Evolutionary conservation across 2,888 invertebrate species (phyloP).

Genomic region (Lithophane socia): DNA sequence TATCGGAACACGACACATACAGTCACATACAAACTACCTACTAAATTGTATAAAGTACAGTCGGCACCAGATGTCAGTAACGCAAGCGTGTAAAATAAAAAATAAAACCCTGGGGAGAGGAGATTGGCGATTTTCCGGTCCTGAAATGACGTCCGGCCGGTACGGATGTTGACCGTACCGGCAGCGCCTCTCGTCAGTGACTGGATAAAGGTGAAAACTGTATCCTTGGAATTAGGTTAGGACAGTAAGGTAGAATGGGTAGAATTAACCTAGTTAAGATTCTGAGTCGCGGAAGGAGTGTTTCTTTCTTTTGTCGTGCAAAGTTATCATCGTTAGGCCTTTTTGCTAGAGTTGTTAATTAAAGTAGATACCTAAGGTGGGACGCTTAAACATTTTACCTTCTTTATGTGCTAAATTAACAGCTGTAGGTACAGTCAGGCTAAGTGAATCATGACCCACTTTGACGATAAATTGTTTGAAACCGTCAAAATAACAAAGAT

Average conservation of each 20-base stretch:
- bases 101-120: slow-evolving; percentile 76
- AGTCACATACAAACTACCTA: slow-evolving; percentile 37
- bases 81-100: slow-evolving; percentile 71
- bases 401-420: neutral
- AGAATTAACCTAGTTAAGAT: slow-evolving; percentile 60
- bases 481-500: too few species aligned
- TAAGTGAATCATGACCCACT: too few species aligned
- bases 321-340: neutral
- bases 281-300: slow-evolving; percentile 11
- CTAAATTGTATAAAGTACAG: slow-evolving; percentile 58
- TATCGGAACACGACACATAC: slow-evolving; percentile 13
- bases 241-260: slow-evolving; percentile 54
- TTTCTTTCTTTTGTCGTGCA: slow-evolving; percentile 29
- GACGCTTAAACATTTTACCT: neutral
- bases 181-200: slow-evolving; percentile 66
- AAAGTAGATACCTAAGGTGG: too few species aligned
- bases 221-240: slow-evolving; percentile 68
- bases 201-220: slow-evolving; percentile 64
- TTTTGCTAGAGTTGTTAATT: neutral
- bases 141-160: slow-evolving; percentile 87
- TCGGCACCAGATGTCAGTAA: slow-evolving; percentile 67
- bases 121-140: slow-evolving; percentile 89
- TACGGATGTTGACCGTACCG: slow-evolving; percentile 85
- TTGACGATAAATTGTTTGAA: too few species aligned
- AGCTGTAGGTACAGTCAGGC: neutral